Base-by-base conservation (phyloP, 1,140 invertebrate species). In the Drosophila equinoxialis region DNA sequence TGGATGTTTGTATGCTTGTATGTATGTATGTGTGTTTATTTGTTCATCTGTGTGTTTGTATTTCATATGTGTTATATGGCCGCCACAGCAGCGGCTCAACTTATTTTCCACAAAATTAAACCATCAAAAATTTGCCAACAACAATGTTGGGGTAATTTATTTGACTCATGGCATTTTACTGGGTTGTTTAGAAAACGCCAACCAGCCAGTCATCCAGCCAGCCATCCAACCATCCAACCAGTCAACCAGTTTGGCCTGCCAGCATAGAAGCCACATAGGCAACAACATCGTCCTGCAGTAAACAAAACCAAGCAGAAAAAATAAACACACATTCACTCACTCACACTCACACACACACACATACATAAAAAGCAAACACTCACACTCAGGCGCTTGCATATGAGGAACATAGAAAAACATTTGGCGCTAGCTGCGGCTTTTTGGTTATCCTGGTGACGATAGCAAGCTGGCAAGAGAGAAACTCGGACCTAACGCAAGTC, bases 31-130 rank as follows among this genome's bases (percentile, higher is more conserved):
- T 41, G 69, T 62, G 65, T 59, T 61, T 58, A 64, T 78, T 70
- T 68, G 71, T 68, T 68, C 74, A 75, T 79, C 71, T 76, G 59
- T 80, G 54, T 26, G 54, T 54, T 58, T 13, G 64, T 33, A 23
- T 73, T 65, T 61, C 67, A 39, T 82, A 73, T 84, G 65, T 76
- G 69, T 60, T 89, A 74, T 83, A 86, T 70, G 80, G 83, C 59
- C 83, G 68, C 82, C 85, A 58, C 84, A 89, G 79, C 76, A 87
- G 84, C 84, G 84, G 83, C 84, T 87, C 79, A 87, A 87, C 84
- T 87, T 87, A 87, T 87, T 87, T 87, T 87, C 84, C 84, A 87
- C 84, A 87, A 87, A 87, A 87, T 87, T 87, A 87, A 87, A 87
- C 84, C 84, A 89, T 87, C 84, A 87, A 87, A 87, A 87, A 87